Percentiles rank a stretch among this genome's conserved stretches.
These are phyloP conservation scores for Dasyurus viverrinus DNA, from an alignment of 2,113 vertebrate species.

Conservation along the genomic window DNA sequence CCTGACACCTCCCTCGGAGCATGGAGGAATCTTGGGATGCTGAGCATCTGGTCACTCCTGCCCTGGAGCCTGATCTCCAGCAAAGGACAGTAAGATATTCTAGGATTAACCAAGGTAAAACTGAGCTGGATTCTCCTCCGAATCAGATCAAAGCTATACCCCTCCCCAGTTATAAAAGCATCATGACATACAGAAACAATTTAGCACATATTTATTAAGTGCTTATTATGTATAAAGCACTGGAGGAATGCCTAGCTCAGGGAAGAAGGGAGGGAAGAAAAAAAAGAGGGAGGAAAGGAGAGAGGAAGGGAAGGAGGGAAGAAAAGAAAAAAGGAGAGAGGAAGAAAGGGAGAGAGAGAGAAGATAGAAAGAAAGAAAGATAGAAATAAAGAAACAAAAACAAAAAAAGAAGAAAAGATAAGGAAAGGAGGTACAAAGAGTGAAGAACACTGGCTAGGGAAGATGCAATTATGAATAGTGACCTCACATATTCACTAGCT, in stretches of 20 bases:
- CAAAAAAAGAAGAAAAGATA: too few relatives aligned
- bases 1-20: conserved; percentile 35
- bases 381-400: too few relatives aligned
- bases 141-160: neutral
- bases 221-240: neutral
- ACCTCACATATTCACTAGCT: neutral
- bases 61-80: conserved; percentile 33
- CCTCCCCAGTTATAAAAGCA: neutral
- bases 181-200: neutral
- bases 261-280: too few relatives aligned
- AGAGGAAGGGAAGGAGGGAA: too few relatives aligned
- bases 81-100: conserved; percentile 21
- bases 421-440: neutral
- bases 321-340: neutral
- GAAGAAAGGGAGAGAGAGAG: too few relatives aligned
- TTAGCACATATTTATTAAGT: neutral
- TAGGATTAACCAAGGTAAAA: neutral
- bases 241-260: neutral
- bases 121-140: conserved; percentile 19
- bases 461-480: neutral
- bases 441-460: neutral
- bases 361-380: too few relatives aligned
- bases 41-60: conserved; percentile 43
- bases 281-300: too few relatives aligned
- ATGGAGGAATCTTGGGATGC: conserved; percentile 14